Conservation (phyloP, 2,797 vertebrate genomes). For the Alca torda region DNA sequence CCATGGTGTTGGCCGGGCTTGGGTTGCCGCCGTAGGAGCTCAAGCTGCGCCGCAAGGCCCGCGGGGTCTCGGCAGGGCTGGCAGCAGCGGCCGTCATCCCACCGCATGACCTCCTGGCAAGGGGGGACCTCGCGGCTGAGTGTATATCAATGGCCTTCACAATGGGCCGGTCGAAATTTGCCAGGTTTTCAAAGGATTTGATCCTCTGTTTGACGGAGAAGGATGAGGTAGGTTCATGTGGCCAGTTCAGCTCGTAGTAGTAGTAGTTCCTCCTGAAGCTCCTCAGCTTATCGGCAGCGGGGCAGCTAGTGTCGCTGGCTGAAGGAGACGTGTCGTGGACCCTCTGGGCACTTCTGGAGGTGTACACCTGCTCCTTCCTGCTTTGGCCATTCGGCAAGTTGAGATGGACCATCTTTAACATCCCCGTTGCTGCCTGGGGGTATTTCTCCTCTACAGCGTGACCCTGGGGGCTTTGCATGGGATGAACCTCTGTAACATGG, state of each 20-base stretch:
- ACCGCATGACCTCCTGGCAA: constrained; percentile 82
- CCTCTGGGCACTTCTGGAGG: neutral
- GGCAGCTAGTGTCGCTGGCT: neutral
- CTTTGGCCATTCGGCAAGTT: constrained; percentile 48
- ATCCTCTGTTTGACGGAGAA: constrained; percentile 94
- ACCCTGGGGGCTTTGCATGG: neutral
- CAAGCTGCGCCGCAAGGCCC: constrained; percentile 79
- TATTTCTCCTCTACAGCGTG: neutral
- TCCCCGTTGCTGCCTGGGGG: neutral
- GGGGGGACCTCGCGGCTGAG: constrained; percentile 77
- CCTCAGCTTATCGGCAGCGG: constrained; percentile 59
- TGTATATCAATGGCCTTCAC: constrained; percentile 81
- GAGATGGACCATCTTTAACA: constrained; percentile 22
- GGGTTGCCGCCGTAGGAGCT: constrained; percentile 81
- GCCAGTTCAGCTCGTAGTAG: constrained; percentile 79
- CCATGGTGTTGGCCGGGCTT: neutral
- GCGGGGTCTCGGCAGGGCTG: constrained; percentile 52
- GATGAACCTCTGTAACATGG: neutral
- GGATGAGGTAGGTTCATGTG: constrained; percentile 80
- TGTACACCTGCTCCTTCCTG: neutral
- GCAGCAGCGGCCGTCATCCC: constrained; percentile 61
- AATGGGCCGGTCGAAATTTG: constrained; percentile 83
- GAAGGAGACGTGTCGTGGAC: neutral
- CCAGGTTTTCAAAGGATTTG: constrained; percentile 95
- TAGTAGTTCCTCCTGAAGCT: constrained; percentile 79